Percentiles rank a stretch among this genome's conserved stretches.
Evolutionary conservation across 2,797 vertebrate genomes (phyloP).

Genomic region (Naso thynnoides): DNA sequence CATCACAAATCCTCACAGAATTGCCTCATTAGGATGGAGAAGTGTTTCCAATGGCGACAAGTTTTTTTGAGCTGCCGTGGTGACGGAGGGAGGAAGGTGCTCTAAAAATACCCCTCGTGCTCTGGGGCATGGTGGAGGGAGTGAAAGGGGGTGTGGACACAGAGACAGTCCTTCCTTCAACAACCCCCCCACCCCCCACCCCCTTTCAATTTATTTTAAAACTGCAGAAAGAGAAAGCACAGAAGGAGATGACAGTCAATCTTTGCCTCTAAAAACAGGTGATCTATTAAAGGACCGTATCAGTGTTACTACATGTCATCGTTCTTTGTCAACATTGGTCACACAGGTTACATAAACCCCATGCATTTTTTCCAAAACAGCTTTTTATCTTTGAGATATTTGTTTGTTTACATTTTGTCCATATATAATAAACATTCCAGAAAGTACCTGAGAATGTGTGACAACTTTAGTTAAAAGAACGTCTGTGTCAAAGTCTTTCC

Average conservation of each 20-base stretch:
- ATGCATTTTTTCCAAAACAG: too few species aligned
- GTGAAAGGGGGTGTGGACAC: slow-evolving; percentile 10
- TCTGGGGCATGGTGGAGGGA: slow-evolving; percentile 37
- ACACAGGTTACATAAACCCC: too few species aligned
- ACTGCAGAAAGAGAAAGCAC: slow-evolving; percentile 1
- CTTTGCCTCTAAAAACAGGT: too few species aligned
- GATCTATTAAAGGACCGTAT: too few species aligned
- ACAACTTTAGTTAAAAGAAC: too few species aligned
- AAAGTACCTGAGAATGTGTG: too few species aligned
- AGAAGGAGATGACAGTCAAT: not conserved
- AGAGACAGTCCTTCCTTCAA: not conserved
- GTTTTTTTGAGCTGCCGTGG: slow-evolving; percentile 17
- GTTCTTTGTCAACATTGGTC: too few species aligned
- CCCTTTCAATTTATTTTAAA: slow-evolving; percentile 9
- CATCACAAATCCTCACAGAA: slow-evolving; percentile 53
- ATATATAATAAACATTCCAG: too few species aligned
- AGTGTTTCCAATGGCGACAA: slow-evolving; percentile 56
- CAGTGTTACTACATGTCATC: too few species aligned
- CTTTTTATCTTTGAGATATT: too few species aligned
- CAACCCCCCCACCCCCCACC: not conserved
- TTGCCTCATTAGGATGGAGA: slow-evolving; percentile 57
- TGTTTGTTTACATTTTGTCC: too few species aligned
- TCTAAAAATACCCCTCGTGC: slow-evolving; percentile 64
- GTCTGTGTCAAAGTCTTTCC: too few species aligned
- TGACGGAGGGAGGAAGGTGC: slow-evolving; percentile 12